phyloP scores from a whole-genome alignment of 2,113 vertebrate genomes.

The Neodontobutis hainanensis region DNA sequence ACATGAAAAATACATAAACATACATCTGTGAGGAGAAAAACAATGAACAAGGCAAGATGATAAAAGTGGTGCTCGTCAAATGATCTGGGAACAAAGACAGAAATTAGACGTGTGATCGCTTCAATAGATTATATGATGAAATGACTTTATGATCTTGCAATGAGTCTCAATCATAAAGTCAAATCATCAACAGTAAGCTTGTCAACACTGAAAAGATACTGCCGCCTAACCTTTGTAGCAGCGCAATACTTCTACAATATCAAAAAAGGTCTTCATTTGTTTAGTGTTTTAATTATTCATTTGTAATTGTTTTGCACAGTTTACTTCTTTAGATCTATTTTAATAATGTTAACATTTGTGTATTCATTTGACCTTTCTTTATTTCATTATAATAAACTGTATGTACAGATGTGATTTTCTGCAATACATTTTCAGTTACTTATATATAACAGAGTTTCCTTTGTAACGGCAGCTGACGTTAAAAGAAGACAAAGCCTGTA shows the following conservation, averaged over 20 bases:
- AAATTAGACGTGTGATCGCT: conserved; percentile 26
- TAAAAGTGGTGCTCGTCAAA: conserved; percentile 25
- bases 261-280: neutral
- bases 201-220: neutral
- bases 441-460: too few relatives aligned
- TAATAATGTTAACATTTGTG: neutral
- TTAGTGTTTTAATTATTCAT: neutral
- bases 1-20: conserved; percentile 64
- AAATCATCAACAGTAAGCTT: neutral
- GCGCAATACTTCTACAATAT: neutral
- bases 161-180: conserved; percentile 8
- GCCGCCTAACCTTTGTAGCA: neutral
- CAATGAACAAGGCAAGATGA: conserved; percentile 18
- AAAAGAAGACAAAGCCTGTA: neutral
- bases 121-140: conserved; percentile 11
- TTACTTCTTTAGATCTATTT: conserved; percentile 5
- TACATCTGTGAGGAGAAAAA: conserved; percentile 40
- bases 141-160: conserved; percentile 14
- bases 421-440: too few relatives aligned
- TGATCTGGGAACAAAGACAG: conserved; percentile 19
- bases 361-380: neutral
- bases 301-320: conserved; percentile 1
- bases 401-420: too few relatives aligned
- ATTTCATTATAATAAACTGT: conserved; percentile 1
- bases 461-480: neutral